phyloP scores from a whole-genome alignment of 2,888 invertebrate species.

The Drosophila antonietae region DNA sequence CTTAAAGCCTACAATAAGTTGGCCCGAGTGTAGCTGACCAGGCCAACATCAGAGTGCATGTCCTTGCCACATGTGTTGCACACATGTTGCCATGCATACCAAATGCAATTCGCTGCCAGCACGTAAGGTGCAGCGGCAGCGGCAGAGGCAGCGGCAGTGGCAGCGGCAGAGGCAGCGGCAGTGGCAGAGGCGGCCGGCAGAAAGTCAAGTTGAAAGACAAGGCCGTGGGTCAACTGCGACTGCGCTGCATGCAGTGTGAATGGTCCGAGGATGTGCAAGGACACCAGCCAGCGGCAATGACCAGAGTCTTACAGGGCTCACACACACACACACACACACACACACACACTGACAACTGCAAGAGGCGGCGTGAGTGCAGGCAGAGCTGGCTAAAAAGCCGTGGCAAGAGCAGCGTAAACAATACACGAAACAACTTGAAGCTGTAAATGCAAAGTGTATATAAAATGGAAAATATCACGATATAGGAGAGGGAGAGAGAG shows the following conservation, averaged over 20 bases:
- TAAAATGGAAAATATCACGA: too few species aligned
- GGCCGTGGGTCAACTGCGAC: conserved; percentile 64
- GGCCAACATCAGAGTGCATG: conserved; percentile 22
- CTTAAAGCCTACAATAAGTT: conserved; percentile 19
- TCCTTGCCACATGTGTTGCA: conserved; percentile 39
- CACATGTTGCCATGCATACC: conserved; percentile 70
- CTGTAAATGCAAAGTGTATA: conserved; percentile 25
- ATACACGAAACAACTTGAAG: conserved; percentile 18
- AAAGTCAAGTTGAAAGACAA: conserved; percentile 79
- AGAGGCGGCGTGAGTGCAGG: neutral
- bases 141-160: too few species aligned
- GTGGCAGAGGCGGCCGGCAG: conserved; percentile 13
- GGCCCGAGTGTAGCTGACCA: conserved; percentile 21
- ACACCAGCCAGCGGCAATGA: conserved; percentile 36
- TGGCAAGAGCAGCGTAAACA: conserved; percentile 38
- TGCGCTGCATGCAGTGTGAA: conserved; percentile 14
- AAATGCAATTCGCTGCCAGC: conserved; percentile 58
- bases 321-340: conserved; percentile 52
- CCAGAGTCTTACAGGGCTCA: conserved; percentile 39
- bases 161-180: conserved; percentile 29
- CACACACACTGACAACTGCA: neutral
- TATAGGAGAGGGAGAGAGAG: too few species aligned
- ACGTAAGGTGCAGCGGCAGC: conserved; percentile 23
- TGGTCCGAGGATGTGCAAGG: conserved; percentile 39
- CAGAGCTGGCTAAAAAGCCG: conserved; percentile 11